Evolutionary conservation across 2,113 vertebrate genomes (phyloP).

Genomic region (Larimichthys polyactis): DNA sequence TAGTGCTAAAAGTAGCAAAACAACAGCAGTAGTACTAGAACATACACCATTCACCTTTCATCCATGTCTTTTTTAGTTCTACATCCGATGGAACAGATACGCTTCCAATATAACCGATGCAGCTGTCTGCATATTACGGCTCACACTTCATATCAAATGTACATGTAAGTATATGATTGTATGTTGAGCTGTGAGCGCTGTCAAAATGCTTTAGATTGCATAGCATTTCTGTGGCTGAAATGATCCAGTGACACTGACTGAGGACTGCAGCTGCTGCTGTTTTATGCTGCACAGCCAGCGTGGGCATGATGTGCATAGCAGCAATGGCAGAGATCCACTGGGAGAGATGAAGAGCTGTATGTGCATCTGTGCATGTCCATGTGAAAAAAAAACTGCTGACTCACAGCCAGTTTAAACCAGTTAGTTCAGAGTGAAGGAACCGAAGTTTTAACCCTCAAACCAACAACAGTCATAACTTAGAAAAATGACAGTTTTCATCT

Average conservation of each 20-base stretch:
- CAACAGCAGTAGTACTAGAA: background rate
- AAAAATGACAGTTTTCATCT: background rate
- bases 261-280: constrained; percentile 39
- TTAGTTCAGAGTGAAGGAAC: background rate
- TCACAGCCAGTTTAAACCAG: constrained; percentile 20
- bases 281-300: constrained; percentile 1
- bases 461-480: background rate
- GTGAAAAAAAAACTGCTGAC: constrained; percentile 41
- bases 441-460: background rate
- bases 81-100: background rate
- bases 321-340: constrained; percentile 19
- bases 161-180: background rate
- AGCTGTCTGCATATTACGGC: background rate
- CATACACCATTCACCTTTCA: background rate
- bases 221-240: constrained; percentile 2
- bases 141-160: constrained; percentile 8
- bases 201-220: background rate
- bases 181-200: background rate
- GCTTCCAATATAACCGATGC: background rate
- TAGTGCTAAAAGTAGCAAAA: background rate
- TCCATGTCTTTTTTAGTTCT: background rate
- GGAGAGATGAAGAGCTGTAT: constrained; percentile 4
- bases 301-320: constrained; percentile 12
- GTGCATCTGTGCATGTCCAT: constrained; percentile 7
- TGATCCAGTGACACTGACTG: constrained; percentile 6